These are phyloP conservation scores for Smittia aterrima DNA, from an alignment of 2,888 invertebrate species.

Conservation along the genomic window DNA sequence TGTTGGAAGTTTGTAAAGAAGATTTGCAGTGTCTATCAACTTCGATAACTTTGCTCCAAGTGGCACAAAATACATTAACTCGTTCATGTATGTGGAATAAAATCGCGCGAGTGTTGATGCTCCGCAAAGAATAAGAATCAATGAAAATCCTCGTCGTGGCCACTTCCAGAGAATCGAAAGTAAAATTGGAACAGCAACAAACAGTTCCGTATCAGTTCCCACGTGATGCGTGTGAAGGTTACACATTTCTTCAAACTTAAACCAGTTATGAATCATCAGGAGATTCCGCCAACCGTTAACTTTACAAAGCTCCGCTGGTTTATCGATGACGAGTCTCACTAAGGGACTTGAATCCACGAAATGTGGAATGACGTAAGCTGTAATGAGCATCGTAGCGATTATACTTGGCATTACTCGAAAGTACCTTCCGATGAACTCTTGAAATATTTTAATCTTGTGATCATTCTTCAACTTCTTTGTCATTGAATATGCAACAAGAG, in stretches of 20 bases:
- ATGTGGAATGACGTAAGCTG: background rate
- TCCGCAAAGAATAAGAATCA: slow-evolving; percentile 55
- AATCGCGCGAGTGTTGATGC: slow-evolving; percentile 62
- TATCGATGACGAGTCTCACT: slow-evolving; percentile 48
- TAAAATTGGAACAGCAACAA: slow-evolving; percentile 62
- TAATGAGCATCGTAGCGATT: background rate
- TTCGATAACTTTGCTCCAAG: slow-evolving; percentile 66
- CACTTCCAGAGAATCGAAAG: slow-evolving; percentile 61
- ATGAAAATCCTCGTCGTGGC: slow-evolving; percentile 57
- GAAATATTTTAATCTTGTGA: slow-evolving; percentile 58
- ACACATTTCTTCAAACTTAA: slow-evolving; percentile 66
- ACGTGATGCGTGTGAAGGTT: slow-evolving; percentile 57
- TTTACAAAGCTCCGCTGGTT: slow-evolving; percentile 67
- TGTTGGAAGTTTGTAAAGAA: slow-evolving; percentile 65
- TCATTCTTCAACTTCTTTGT: slow-evolving; percentile 59
- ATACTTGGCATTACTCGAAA: slow-evolving; percentile 12
- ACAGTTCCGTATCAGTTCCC: slow-evolving; percentile 69
- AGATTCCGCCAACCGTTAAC: slow-evolving; percentile 69
- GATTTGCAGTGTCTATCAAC: slow-evolving; percentile 66
- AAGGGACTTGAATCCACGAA: background rate
- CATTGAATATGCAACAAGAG: slow-evolving; percentile 63
- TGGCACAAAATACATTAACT: slow-evolving; percentile 66
- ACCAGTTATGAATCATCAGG: slow-evolving; percentile 70
- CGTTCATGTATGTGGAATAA: slow-evolving; percentile 60
- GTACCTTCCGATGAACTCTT: slow-evolving; percentile 57